A percentile compares a stretch with the other conserved stretches of the same genome.
phyloP scores from a whole-genome alignment of 2,797 vertebrate species.

The Cyprinella venusta region DNA sequence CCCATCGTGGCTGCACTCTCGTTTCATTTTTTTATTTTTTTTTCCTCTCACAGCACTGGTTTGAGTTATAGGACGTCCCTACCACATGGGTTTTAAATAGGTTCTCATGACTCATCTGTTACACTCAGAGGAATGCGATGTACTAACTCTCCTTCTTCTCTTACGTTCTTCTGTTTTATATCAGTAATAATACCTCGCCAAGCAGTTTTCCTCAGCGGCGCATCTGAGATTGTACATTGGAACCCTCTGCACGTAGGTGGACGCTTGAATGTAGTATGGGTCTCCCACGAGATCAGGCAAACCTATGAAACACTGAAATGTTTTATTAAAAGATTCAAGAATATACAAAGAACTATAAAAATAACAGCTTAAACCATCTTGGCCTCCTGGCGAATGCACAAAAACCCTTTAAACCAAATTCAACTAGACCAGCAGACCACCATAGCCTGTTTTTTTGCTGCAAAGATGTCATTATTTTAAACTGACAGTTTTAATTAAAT shows the following conservation, averaged over 20 bases:
- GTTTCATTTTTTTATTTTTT: neutral
- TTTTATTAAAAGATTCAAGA: constrained; percentile 19
- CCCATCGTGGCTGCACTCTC: constrained; percentile 12
- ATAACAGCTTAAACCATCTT: neutral
- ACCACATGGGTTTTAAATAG: constrained; percentile 26
- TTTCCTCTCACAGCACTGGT: constrained; percentile 29
- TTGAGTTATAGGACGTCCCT: constrained; percentile 44
- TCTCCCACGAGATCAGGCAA: constrained; percentile 96
- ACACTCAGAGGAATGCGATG: neutral
- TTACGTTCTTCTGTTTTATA: constrained; percentile 12
- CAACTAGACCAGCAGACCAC: neutral
- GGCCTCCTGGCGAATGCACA: neutral
- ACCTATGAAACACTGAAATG: constrained; percentile 76
- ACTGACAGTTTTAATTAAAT: neutral
- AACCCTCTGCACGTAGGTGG: constrained; percentile 91
- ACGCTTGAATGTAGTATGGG: constrained; percentile 95
- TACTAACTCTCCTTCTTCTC: neutral
- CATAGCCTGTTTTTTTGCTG: neutral
- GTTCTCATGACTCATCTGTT: constrained; percentile 44
- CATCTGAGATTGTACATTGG: constrained; percentile 98
- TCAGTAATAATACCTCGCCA: constrained; percentile 85
- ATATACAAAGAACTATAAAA: neutral
- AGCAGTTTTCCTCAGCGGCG: constrained; percentile 95
- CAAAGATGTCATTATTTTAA: constrained; percentile 8
- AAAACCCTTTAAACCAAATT: neutral